phyloP scores from a whole-genome alignment of 1,140 invertebrate species.

The Drosophila lacteicornis region DNA sequence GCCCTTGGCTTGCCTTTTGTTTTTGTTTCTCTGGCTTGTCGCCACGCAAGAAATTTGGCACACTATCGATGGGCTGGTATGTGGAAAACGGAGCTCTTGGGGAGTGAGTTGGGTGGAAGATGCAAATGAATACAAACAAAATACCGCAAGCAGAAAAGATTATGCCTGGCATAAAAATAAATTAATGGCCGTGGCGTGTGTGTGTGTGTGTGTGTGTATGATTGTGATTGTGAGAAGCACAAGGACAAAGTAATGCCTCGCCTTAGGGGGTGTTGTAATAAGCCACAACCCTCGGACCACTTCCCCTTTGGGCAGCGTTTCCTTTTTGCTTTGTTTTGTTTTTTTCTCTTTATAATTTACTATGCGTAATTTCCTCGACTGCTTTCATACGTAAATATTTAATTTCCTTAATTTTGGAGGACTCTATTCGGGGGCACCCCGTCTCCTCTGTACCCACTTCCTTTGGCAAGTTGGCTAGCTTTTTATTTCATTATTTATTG shows the following conservation, averaged over 20 bases:
- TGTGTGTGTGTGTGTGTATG: conserved; percentile 20
- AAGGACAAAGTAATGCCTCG: conserved; percentile 68
- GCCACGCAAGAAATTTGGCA: conserved; percentile 45
- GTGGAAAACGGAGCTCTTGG: not conserved
- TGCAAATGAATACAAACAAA: conserved; percentile 58
- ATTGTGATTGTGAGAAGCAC: conserved; percentile 31
- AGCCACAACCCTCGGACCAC: conserved; percentile 19
- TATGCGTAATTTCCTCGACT: conserved; percentile 75
- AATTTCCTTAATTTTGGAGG: conserved; percentile 64
- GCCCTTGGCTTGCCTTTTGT: conserved; percentile 37
- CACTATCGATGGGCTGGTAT: conserved; percentile 38
- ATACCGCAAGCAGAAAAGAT: conserved; percentile 65
- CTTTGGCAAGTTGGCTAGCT: conserved; percentile 26
- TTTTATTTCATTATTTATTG: conserved; percentile 81
- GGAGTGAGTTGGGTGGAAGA: conserved; percentile 18
- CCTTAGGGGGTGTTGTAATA: conserved; percentile 62
- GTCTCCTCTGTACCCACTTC: not conserved
- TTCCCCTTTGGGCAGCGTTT: conserved; percentile 13
- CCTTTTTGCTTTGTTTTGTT: conserved; percentile 37
- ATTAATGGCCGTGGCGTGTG: conserved; percentile 68
- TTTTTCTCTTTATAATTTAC: conserved; percentile 71
- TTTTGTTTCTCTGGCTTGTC: conserved; percentile 42
- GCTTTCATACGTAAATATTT: conserved; percentile 76
- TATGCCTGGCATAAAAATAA: conserved; percentile 79
- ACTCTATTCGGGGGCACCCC: conserved; percentile 35